A percentile compares a stretch with the other conserved stretches of the same genome.
These are phyloP conservation scores for Ladona fulva DNA, from an alignment of 1,140 invertebrate genomes.

Conservation along the genomic window DNA sequence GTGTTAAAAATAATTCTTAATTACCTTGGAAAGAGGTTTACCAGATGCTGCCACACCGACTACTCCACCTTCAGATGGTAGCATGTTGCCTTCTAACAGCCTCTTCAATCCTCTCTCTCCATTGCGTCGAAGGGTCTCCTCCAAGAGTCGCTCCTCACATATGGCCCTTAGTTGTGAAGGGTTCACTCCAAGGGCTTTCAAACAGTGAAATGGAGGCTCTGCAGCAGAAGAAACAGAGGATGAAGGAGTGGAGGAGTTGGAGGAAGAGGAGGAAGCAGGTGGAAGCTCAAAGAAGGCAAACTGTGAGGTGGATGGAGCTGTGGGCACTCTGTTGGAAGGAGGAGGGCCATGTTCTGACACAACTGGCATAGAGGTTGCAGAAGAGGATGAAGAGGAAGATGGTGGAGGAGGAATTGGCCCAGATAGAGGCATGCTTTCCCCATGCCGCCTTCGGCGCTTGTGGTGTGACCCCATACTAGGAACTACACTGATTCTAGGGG, in stretches of 20 bases:
- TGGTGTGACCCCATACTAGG: background rate
- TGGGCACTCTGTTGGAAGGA: constrained; percentile 21
- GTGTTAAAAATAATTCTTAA: background rate
- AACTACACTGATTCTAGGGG: background rate
- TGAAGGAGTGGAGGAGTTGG: background rate
- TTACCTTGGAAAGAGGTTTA: background rate
- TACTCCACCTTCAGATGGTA: background rate
- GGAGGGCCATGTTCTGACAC: constrained; percentile 45
- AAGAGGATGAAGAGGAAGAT: background rate
- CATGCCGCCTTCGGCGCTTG: background rate
- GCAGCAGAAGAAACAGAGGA: background rate
- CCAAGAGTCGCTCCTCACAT: constrained; percentile 46
- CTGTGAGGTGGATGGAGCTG: constrained; percentile 3
- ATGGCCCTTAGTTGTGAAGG: constrained; percentile 38
- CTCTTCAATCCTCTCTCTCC: constrained; percentile 14
- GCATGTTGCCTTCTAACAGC: constrained; percentile 6
- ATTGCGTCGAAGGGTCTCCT: constrained; percentile 39
- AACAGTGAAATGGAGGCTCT: constrained; percentile 58
- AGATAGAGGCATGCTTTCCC: background rate
- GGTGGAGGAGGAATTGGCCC: constrained; percentile 28
- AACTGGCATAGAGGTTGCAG: constrained; percentile 37
- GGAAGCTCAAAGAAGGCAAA: background rate
- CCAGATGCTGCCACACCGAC: background rate
- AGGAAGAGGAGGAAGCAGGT: background rate
- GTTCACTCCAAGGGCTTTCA: constrained; percentile 54